Evolutionary conservation across 2,888 invertebrate species (phyloP).

Genomic region (Agriopis marginaria): DNA sequence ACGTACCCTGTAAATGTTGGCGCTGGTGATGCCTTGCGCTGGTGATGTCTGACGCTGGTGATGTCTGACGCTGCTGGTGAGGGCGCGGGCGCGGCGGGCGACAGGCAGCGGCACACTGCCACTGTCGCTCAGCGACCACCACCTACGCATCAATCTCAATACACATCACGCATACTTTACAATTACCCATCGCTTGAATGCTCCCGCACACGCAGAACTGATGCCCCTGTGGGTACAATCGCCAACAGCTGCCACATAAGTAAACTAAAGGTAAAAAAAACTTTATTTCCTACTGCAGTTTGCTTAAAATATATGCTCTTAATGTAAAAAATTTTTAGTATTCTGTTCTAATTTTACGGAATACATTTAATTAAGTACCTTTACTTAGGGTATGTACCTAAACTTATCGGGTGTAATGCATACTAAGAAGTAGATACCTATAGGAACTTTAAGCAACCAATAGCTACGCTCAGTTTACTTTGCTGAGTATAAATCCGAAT

Average conservation of each 20-base stretch:
- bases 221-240: not conserved
- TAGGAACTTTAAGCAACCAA: too few relatives aligned
- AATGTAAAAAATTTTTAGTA: too few relatives aligned
- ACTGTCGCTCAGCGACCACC: not conserved
- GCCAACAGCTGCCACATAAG: not conserved
- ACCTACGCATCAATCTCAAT: conserved; percentile 24
- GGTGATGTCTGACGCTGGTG: not conserved
- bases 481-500: too few relatives aligned
- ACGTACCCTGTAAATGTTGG: not conserved
- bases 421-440: too few relatives aligned
- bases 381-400: too few relatives aligned
- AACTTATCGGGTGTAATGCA: too few relatives aligned
- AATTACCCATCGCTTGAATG: conserved; percentile 9
- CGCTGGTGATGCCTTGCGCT: not conserved
- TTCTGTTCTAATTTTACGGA: too few relatives aligned
- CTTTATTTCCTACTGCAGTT: too few relatives aligned
- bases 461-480: too few relatives aligned
- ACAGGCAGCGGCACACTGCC: not conserved
- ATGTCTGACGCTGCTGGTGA: not conserved
- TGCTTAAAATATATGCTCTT: too few relatives aligned
- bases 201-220: conserved; percentile 1
- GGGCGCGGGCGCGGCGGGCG: conserved; percentile 2
- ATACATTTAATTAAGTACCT: too few relatives aligned
- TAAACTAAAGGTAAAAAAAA: too few relatives aligned
- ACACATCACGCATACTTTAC: conserved; percentile 17